phyloP scores from a whole-genome alignment of 2,113 vertebrate genomes.

The Chaetodon auriga region DNA sequence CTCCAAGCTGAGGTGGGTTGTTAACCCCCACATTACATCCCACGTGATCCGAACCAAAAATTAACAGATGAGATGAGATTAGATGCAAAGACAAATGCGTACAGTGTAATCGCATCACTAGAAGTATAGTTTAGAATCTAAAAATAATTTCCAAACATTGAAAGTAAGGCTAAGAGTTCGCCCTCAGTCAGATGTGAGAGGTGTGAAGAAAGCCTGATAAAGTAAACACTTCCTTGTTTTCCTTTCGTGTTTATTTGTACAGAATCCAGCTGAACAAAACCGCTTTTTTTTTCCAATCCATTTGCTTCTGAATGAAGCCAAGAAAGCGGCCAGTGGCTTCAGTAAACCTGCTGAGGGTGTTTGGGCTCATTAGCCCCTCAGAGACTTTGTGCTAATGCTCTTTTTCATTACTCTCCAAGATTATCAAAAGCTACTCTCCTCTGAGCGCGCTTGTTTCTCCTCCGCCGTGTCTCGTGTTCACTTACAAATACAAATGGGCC shows the following conservation, averaged over 20 bases:
- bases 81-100: too few species aligned
- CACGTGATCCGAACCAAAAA: too few species aligned
- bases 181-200: slow-evolving; percentile 30
- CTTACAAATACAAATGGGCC: slow-evolving; percentile 29
- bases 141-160: too few species aligned
- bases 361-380: slow-evolving; percentile 44
- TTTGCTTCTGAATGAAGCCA: slow-evolving; percentile 60
- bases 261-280: slow-evolving; percentile 27
- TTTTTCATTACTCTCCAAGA: slow-evolving; percentile 62
- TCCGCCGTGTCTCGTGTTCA: slow-evolving; percentile 10
- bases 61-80: too few species aligned
- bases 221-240: slow-evolving; percentile 45
- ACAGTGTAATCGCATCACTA: too few species aligned
- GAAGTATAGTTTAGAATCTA: too few species aligned
- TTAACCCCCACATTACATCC: too few species aligned
- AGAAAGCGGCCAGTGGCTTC: slow-evolving; percentile 36
- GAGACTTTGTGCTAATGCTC: slow-evolving; percentile 54
- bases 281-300: neutral
- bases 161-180: too few species aligned
- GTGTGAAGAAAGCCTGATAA: slow-evolving; percentile 39
- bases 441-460: slow-evolving; percentile 24
- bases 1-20: too few species aligned
- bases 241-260: slow-evolving; percentile 41
- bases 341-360: slow-evolving; percentile 7
- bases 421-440: slow-evolving; percentile 54